A percentile compares a stretch with the other conserved stretches of the same genome.
phyloP scores from a whole-genome alignment of 2,888 invertebrate species.

The Ligdia adustata region DNA sequence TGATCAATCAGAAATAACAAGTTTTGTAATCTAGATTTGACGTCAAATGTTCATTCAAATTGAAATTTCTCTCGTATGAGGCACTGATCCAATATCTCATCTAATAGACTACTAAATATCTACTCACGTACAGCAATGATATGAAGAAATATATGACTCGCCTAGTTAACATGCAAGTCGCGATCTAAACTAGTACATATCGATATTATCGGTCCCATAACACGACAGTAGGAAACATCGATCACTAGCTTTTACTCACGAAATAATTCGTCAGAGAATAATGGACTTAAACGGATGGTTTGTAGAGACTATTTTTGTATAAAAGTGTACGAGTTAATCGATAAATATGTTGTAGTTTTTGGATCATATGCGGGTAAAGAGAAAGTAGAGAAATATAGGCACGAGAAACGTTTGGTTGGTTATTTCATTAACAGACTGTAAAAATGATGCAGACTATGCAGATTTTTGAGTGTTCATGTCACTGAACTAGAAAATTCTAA shows the following conservation, averaged over 20 bases:
- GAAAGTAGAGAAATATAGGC: constrained; percentile 40
- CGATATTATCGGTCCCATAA: constrained; percentile 38
- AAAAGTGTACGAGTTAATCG: constrained; percentile 34
- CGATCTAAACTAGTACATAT: constrained; percentile 37
- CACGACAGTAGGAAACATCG: constrained; percentile 45
- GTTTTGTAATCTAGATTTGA: constrained; percentile 33
- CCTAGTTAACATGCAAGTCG: constrained; percentile 32
- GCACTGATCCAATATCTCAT: not conserved
- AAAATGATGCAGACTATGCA: not conserved
- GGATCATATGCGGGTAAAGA: constrained; percentile 40
- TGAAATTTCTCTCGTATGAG: constrained; percentile 12
- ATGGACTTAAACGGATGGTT: constrained; percentile 22
- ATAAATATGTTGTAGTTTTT: constrained; percentile 36
- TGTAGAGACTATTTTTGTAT: constrained; percentile 8
- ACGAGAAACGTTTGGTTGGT: constrained; percentile 14
- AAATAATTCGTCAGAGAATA: constrained; percentile 22
- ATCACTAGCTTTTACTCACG: constrained; percentile 42
- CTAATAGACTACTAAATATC: no score
- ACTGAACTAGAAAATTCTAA: no score
- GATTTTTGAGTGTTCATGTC: no score
- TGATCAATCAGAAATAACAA: constrained; percentile 5
- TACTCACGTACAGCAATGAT: not conserved
- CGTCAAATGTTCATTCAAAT: constrained; percentile 16
- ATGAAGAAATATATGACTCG: constrained; percentile 1
- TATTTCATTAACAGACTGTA: not conserved